Conservation (phyloP, 2,888 invertebrate genomes). For the Tinea pellionella region DNA sequence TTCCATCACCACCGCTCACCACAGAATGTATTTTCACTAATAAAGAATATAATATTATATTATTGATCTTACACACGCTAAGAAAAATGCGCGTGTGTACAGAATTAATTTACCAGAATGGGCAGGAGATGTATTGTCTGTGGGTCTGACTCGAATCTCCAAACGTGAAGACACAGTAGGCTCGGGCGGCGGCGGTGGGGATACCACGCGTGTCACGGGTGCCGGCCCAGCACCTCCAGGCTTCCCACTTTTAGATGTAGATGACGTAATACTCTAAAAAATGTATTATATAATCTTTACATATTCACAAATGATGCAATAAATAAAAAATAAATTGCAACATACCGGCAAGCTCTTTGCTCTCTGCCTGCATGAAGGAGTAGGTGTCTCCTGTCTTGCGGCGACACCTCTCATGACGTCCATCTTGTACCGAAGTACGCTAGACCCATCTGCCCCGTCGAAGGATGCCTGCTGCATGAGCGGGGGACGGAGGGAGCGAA, state of each 20-base stretch:
- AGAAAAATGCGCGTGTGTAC: too few relatives aligned
- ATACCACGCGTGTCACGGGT: constrained; percentile 20
- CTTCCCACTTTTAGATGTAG: constrained; percentile 56
- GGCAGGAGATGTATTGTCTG: constrained; percentile 39
- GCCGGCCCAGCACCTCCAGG: constrained; percentile 2
- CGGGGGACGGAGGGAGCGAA: constrained; percentile 78
- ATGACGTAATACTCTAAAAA: constrained; percentile 46
- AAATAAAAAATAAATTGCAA: background rate
- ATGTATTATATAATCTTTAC: background rate
- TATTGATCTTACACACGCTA: too few relatives aligned
- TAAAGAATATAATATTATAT: background rate
- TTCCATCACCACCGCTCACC: constrained; percentile 50
- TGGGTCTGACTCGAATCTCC: constrained; percentile 81
- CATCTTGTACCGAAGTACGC: constrained; percentile 75
- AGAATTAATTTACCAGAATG: constrained; percentile 34
- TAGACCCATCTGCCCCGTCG: constrained; percentile 81
- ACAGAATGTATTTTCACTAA: constrained; percentile 58
- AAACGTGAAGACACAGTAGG: constrained; percentile 79
- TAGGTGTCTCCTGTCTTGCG: constrained; percentile 57
- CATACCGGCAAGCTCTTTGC: constrained; percentile 38
- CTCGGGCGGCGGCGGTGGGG: constrained; percentile 29
- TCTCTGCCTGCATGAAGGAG: constrained; percentile 24
- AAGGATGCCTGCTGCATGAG: constrained; percentile 88
- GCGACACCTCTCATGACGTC: constrained; percentile 88
- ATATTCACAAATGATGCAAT: background rate